Conservation (phyloP, 2,888 invertebrate genomes). For the Carcina quercana region DNA sequence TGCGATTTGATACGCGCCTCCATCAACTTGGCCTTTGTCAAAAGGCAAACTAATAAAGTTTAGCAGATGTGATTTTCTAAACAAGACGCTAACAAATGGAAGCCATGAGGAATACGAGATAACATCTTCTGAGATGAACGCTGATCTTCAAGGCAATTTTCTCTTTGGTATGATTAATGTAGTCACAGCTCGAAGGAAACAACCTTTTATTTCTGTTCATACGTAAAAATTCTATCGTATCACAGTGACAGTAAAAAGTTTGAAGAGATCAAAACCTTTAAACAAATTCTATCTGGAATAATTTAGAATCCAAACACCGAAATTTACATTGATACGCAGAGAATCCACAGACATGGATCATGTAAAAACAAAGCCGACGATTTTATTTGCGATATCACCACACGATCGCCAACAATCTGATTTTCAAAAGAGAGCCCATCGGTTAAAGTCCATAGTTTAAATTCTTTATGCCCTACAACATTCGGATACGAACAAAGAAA, state of each 20-base stretch:
- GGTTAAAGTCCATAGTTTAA: constrained; percentile 44
- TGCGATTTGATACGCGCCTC: constrained; percentile 71
- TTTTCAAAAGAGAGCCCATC: constrained; percentile 43
- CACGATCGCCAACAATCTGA: constrained; percentile 54
- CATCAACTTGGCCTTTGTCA: constrained; percentile 64
- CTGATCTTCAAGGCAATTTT: constrained; percentile 41
- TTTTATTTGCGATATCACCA: constrained; percentile 57
- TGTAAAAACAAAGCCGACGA: constrained; percentile 43
- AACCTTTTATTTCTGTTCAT: too few relatives aligned
- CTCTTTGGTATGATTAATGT: constrained; percentile 41
- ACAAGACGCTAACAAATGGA: constrained; percentile 69
- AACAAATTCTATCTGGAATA: constrained; percentile 1
- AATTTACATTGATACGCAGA: constrained; percentile 35
- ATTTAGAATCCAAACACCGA: constrained; percentile 21
- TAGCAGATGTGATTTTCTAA: constrained; percentile 71
- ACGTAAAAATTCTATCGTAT: too few relatives aligned
- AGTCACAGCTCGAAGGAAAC: constrained; percentile 11
- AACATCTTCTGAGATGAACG: constrained; percentile 40
- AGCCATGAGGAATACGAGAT: constrained; percentile 35
- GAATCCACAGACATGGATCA: constrained; percentile 40
- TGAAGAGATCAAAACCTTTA: too few relatives aligned
- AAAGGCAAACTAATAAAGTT: constrained; percentile 67
- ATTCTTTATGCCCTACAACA: constrained; percentile 49
- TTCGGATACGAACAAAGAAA: constrained; percentile 61
- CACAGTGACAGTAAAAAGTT: too few relatives aligned